Conservation (phyloP, 2,888 invertebrate species). For the Drosophila incognita region DNA sequence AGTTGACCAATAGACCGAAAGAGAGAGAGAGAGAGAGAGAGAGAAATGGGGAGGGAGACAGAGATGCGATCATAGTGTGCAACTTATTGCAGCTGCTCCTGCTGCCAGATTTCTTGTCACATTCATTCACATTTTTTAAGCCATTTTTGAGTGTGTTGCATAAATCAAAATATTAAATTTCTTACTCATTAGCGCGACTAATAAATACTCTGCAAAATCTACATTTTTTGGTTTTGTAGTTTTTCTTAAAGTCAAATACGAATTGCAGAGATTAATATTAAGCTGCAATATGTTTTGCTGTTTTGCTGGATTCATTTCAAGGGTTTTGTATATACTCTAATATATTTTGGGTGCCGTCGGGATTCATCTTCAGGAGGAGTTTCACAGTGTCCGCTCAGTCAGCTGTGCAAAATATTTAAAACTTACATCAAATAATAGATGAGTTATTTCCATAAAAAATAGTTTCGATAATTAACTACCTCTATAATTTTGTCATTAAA, state of each 20-base stretch:
- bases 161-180: conserved; percentile 21
- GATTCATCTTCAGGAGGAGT: background rate
- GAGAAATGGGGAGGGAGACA: background rate
- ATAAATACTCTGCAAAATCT: conserved; percentile 1
- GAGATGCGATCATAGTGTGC: conserved; percentile 37
- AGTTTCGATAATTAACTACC: background rate
- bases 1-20: conserved; percentile 26
- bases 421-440: background rate
- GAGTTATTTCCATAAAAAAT: background rate
- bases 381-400: background rate
- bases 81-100: conserved; percentile 44
- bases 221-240: background rate
- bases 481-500: background rate
- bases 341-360: background rate
- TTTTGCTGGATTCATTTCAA: background rate
- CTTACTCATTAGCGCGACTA: background rate
- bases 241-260: background rate
- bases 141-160: conserved; percentile 21
- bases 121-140: conserved; percentile 20
- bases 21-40: conserved; percentile 11
- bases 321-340: background rate
- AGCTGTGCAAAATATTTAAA: background rate
- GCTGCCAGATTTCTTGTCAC: background rate
- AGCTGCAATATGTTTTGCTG: background rate
- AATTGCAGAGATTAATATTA: background rate